Conservation (phyloP, 2,888 invertebrate genomes). For the Phaedon cochleariae region DNA sequence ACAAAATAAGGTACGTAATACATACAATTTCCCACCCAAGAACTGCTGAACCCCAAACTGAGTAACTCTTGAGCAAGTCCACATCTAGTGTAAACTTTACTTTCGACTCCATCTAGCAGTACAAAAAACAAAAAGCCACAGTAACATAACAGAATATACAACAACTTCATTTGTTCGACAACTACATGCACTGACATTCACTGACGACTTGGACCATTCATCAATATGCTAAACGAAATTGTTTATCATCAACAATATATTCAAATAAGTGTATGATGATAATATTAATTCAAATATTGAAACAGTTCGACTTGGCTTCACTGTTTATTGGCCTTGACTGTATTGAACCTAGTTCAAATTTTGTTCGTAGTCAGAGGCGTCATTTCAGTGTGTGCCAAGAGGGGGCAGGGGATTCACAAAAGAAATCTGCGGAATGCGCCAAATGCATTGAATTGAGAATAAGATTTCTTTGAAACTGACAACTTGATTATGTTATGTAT, state of each 20-base stretch:
- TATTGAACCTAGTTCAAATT: constrained; percentile 17
- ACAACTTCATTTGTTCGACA: neutral
- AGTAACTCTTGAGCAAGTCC: constrained; percentile 74
- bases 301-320: constrained; percentile 19
- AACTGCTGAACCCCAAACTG: constrained; percentile 71
- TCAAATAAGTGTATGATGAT: constrained; percentile 9
- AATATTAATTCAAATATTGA: constrained; percentile 16
- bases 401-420: no score
- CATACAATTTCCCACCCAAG: constrained; percentile 72
- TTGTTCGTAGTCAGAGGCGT: no score
- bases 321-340: constrained; percentile 23
- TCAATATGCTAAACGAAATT: no score
- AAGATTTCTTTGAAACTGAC: no score
- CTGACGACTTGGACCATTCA: neutral
- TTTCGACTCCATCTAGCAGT: constrained; percentile 1
- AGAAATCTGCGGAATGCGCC: no score
- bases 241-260: neutral
- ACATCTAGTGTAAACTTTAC: constrained; percentile 70
- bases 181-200: neutral
- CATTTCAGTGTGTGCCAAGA: no score
- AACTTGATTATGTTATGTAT: no score
- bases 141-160: neutral
- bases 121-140: constrained; percentile 8
- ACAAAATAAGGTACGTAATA: no score
- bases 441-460: no score